Evolutionary conservation across 2,113 vertebrate genomes (phyloP), one percentile per base, ranked within the genome.

Genomic region (Riparia riparia): DNA sequence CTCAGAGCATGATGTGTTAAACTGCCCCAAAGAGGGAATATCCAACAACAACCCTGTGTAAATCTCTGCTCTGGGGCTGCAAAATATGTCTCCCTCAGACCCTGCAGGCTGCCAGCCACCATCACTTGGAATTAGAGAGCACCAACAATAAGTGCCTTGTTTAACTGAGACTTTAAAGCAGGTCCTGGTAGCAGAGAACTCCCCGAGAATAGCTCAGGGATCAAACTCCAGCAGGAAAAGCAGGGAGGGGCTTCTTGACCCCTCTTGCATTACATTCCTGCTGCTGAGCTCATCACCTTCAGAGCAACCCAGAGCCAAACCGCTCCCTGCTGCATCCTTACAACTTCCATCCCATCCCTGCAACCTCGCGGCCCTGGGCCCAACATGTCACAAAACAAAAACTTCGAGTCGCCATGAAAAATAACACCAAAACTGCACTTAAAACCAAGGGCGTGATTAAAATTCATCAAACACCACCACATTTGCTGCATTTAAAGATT

Each of bases 101-200:
- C 37, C 61, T 54, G 71, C 9, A 41, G 70, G 39, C 45, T 86
- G 77, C 80, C 82, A 86, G 76, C 39, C 47, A 3, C 64, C 91
- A 66, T 6, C 47, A 6, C 7, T 54, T 25, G 28, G 89, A 95
- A 63, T 54, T 25, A 68, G 10, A 95, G 53, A 82, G 80, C 86
- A 56, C 34, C 32, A 95, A 95, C 92, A 92, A 95, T 77, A 82
- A 89, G 14, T 1, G 7, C 50, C 82, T 92, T 95, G 91, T 97
- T 90, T 83, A 21, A 77, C 64, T 0, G 1, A 78, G 80, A 47
- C 68, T 82, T 82, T 71, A 49, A 84, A 86, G 39, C 21, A 70
- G 14, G 7, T 76, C 12, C 31, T 81, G 37, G 53, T 47, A 29
- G 72, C 51, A 68, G 68, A 70, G 51, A 89, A n/a, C 32, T 29